phyloP scores from a whole-genome alignment of 2,113 vertebrate genomes.

The Megaceryle torquata region DNA sequence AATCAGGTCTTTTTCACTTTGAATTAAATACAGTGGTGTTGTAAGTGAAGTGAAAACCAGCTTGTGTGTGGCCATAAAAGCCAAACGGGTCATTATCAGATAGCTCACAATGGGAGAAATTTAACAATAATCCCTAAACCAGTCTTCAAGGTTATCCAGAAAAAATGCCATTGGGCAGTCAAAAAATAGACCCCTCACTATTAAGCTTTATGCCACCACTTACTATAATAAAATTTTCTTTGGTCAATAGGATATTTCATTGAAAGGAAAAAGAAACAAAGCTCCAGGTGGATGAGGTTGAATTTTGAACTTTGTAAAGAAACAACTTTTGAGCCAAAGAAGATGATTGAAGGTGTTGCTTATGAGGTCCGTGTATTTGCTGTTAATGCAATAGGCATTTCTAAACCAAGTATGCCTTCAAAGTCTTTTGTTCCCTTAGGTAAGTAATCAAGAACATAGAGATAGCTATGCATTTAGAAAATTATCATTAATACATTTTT shows the following conservation, averaged over 20 bases:
- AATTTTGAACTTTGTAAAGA: slow-evolving; percentile 98
- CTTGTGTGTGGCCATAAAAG: accelerated
- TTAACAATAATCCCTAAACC: not conserved
- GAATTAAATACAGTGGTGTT: not conserved
- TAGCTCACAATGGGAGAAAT: not conserved
- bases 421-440: slow-evolving; percentile 93
- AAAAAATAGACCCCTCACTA: not conserved
- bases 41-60: not conserved
- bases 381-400: slow-evolving; percentile 92
- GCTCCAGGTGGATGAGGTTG: slow-evolving; percentile 97
- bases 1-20: not conserved
- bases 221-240: not conserved
- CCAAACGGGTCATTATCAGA: not conserved
- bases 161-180: not conserved
- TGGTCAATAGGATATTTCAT: slow-evolving; percentile 88
- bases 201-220: not conserved
- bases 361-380: slow-evolving; percentile 97
- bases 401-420: slow-evolving; percentile 94
- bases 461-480: not conserved
- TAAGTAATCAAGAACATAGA: slow-evolving; percentile 70
- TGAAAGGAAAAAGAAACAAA: slow-evolving; percentile 98
- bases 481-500: not conserved
- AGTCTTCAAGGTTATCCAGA: not conserved
- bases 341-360: slow-evolving; percentile 98
- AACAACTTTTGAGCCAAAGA: slow-evolving; percentile 93